Conservation (phyloP, 1,140 invertebrate genomes). For the Drosophila burlai region DNA sequence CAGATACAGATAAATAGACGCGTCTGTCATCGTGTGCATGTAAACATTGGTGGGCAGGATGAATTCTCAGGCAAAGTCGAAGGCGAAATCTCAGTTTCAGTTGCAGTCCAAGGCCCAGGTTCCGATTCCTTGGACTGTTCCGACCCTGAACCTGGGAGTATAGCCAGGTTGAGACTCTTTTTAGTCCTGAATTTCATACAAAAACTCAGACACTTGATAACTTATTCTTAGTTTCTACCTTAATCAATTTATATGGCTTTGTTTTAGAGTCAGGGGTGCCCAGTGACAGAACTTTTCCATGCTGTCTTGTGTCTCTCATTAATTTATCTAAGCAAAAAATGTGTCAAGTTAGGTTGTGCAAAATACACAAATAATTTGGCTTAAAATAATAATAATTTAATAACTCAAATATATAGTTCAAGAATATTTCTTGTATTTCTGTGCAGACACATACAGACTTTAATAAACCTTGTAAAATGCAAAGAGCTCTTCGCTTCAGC, state of each 20-base stretch:
- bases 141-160: not conserved
- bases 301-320: not conserved
- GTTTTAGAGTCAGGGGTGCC: no score
- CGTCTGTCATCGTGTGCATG: conserved; percentile 45
- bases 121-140: not conserved
- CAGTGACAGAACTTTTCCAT: not conserved
- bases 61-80: conserved; percentile 9
- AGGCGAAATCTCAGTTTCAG: not conserved
- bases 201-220: not conserved
- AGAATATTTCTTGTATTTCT: not conserved
- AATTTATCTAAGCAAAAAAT: not conserved
- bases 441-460: not conserved
- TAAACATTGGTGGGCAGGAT: conserved; percentile 27
- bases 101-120: not conserved
- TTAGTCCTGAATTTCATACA: not conserved
- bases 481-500: conserved; percentile 3
- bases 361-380: no score
- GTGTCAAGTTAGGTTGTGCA: not conserved
- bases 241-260: no score
- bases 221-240: not conserved
- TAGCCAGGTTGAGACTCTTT: not conserved
- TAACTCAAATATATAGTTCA: not conserved
- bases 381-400: not conserved
- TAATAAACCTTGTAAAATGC: conserved; percentile 9
- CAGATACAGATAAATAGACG: conserved; percentile 64